Base-by-base conservation (phyloP, 2,888 invertebrate species). In the Megastigmus dorsalis region DNA sequence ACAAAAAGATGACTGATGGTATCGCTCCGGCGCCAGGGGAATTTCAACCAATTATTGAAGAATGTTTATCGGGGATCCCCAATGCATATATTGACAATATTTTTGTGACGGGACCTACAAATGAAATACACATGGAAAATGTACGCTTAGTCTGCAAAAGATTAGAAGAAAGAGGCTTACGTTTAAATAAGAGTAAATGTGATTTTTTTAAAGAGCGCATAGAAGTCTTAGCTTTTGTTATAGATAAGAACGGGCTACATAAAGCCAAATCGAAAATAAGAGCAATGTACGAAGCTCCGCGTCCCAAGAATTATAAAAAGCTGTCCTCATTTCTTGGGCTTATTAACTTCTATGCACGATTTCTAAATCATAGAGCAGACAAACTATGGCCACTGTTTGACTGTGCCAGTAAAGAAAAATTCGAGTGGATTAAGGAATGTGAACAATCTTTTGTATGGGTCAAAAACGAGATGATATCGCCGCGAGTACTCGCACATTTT, bases 141-240 rank as follows among this genome's bases (percentile, higher is more conserved):
- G 41, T 81, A 15, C 41, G 70, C 13, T 28, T 33, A 13, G 78
- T 81, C 1, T 79, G 81, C 23, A 20, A 77, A 43, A 41, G 76
- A 36, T 72, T 83, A 67, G 10, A 57, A 36, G 74, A 80, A 4
- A 71, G 74, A 57, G 79, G 79, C 4, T 77, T 77, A 38, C 71
- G 75, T 13, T 57, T 82, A 23, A 77, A 76, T 15, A 60, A 20
- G 6, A 60, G 74, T 4, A 84, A 84, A 68, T 83, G 80, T 65
- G 36, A 77, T 23, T 80, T 84, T 69, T 54, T 82, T 15, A 23
- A 80, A 52, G 59, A 74, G 1, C 43, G 62, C 10, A 63, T 83
- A 6, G 73, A 79, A 36, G 80, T 81, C 33, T 74, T 83, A 20
- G 82, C 81, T 1, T 80, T 80, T 50, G 50, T 71, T 2, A 78